Conservation (phyloP, 1,140 invertebrate species). For the Brachionus rubens region DNA sequence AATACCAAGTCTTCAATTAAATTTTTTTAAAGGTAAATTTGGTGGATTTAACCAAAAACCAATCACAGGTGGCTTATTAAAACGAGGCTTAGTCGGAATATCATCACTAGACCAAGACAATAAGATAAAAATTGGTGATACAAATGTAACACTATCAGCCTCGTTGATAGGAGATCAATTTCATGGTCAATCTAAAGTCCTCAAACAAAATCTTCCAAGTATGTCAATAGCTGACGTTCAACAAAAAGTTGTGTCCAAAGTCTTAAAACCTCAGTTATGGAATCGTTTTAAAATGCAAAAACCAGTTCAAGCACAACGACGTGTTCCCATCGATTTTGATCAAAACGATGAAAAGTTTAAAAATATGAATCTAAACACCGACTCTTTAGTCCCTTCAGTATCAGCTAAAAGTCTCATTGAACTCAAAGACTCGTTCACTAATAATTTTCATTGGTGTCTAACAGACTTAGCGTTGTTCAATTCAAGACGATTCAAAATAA, state of each 20-base stretch:
- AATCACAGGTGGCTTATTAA: slow-evolving; percentile 13
- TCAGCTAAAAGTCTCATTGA: background rate
- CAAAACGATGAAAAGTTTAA: background rate
- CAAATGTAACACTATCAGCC: background rate
- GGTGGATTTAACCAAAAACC: slow-evolving; percentile 10
- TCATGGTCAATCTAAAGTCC: slow-evolving; percentile 12
- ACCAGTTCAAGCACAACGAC: background rate
- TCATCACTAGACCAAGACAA: background rate
- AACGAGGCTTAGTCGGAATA: slow-evolving; percentile 36
- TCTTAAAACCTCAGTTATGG: slow-evolving; percentile 13
- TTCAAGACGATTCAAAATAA: background rate
- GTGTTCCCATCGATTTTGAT: background rate
- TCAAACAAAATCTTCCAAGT: background rate
- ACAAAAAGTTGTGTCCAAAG: slow-evolving; percentile 11
- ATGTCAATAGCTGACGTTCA: background rate
- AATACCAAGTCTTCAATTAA: too few species aligned
- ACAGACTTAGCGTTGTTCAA: slow-evolving; percentile 14
- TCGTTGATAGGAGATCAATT: slow-evolving; percentile 1
- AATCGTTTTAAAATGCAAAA: background rate
- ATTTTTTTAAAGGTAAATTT: slow-evolving; percentile 15
- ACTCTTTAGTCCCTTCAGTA: background rate
- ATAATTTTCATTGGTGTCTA: slow-evolving; percentile 5
- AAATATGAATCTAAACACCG: background rate
- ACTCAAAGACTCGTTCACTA: background rate
- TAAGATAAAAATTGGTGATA: background rate